Evolutionary conservation across 2,113 vertebrate species (phyloP), one percentile per base, ranked within the genome.

Genomic region (Rutilus rutilus): DNA sequence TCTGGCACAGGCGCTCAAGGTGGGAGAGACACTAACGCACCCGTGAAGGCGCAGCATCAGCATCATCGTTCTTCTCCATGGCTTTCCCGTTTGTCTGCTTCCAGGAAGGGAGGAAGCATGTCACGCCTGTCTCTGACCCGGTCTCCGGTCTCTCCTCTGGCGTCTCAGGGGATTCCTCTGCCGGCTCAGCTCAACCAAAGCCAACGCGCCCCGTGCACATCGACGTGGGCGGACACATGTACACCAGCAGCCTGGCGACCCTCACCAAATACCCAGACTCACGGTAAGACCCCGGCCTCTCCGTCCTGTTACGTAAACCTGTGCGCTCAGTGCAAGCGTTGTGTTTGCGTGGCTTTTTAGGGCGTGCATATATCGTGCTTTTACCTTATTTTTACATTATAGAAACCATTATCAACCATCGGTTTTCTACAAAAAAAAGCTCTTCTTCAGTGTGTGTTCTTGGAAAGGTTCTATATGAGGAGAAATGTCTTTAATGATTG

Each of bases 101-200:
- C 92, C 94, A 98, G 98, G 97, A 99, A 95, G 97, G 96, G 96
- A 97, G 97, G n/a, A 97, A 98, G 96, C 94, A 99, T 99, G 98
- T 99, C 98, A 90, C 96, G 98, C 87, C 94, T 99, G 91, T 98
- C 98, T 94, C 94, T 99, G 92, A 99, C 97, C 91, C 97, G 97
- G 90, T 99, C 98, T 89, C 98, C 98, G 42, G 98, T 99, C 92
- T 99, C 98, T 94, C 98, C 98, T 59, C 94, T 99, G 96, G 97
- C 97, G 87, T 91, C 98, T 76, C 98, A 99, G 95, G 98, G 98
- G 90, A 99, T 99, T 90, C 98, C 98, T 84, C 95, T 99, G 86
- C 98, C 98, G 77, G 98, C 98, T 69, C 98, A 99, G 86, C 96
- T 99, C 90, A n/a, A 99, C 98, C 92, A 99, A 99, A 93, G 94